These are phyloP conservation scores for Parauchenoglanis ngamensis DNA, from an alignment of 2,797 vertebrate species.

Conservation along the genomic window DNA sequence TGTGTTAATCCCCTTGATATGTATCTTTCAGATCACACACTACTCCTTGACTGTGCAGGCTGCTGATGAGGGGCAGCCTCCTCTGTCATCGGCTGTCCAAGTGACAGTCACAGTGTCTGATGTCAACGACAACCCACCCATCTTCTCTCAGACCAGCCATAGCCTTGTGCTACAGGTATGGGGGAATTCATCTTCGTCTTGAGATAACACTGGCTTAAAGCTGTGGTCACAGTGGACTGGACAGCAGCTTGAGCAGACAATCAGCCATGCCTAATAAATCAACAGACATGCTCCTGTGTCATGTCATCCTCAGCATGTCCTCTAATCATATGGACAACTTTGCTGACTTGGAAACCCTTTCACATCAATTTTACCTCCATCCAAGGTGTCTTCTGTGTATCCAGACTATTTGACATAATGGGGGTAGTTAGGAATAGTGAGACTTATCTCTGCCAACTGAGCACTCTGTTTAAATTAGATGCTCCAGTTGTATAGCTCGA, in stretches of 20 bases:
- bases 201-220: constrained; percentile 27
- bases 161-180: constrained; percentile 87
- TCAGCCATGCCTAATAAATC: constrained; percentile 37
- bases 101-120: constrained; percentile 82
- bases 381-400: constrained; percentile 33
- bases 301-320: constrained; percentile 21
- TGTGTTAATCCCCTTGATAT: constrained; percentile 28
- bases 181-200: background rate
- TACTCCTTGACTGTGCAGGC: constrained; percentile 89
- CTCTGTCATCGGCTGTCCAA: constrained; percentile 80
- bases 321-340: constrained; percentile 51
- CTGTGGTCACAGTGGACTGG: background rate
- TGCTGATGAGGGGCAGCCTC: constrained; percentile 82
- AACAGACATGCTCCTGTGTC: constrained; percentile 27
- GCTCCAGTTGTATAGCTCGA: constrained; percentile 47
- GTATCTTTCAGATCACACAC: constrained; percentile 77
- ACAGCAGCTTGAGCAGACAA: constrained; percentile 33
- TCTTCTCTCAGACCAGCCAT: constrained; percentile 91
- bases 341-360: constrained; percentile 55
- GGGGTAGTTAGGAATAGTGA: constrained; percentile 51
- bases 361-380: constrained; percentile 53
- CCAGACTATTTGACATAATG: constrained; percentile 40
- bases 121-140: constrained; percentile 92
- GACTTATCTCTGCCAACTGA: constrained; percentile 44
- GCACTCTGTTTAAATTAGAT: constrained; percentile 54